A percentile compares a stretch with the other conserved stretches of the same genome.
These are phyloP conservation scores for Callithrix jacchus DNA, from an alignment of 2,113 vertebrate genomes.

Conservation along the genomic window DNA sequence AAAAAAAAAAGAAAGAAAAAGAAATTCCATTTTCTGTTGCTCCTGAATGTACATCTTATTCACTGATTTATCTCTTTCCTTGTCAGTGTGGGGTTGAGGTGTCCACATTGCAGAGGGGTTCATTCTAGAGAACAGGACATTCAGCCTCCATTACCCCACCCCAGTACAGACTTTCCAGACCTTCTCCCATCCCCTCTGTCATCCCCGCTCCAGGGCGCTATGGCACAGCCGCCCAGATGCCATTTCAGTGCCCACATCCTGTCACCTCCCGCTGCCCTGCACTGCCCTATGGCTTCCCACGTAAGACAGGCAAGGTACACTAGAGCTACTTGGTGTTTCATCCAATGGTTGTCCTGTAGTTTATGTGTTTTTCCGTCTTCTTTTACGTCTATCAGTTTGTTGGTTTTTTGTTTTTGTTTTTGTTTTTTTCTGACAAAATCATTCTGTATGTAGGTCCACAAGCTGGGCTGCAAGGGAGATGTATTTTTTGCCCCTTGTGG, in stretches of 20 bases:
- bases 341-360: neutral
- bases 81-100: neutral
- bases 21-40: neutral
- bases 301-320: neutral
- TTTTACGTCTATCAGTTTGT: no score
- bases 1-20: no score
- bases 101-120: neutral
- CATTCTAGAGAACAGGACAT: neutral
- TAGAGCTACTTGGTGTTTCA: neutral
- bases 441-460: neutral
- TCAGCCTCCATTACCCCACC: neutral
- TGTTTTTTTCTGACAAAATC: neutral
- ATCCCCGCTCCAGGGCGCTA: neutral
- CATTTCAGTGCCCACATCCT: neutral
- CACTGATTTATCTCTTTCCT: neutral
- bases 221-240: neutral
- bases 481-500: neutral
- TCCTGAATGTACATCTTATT: neutral
- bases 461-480: neutral
- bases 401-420: neutral
- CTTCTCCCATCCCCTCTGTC: neutral
- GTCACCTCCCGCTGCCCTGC: neutral
- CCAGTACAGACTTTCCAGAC: neutral
- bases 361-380: neutral
- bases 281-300: no score